These are phyloP conservation scores for Myrmecobius fasciatus DNA, from an alignment of 2,113 vertebrate genomes.

Conservation along the genomic window DNA sequence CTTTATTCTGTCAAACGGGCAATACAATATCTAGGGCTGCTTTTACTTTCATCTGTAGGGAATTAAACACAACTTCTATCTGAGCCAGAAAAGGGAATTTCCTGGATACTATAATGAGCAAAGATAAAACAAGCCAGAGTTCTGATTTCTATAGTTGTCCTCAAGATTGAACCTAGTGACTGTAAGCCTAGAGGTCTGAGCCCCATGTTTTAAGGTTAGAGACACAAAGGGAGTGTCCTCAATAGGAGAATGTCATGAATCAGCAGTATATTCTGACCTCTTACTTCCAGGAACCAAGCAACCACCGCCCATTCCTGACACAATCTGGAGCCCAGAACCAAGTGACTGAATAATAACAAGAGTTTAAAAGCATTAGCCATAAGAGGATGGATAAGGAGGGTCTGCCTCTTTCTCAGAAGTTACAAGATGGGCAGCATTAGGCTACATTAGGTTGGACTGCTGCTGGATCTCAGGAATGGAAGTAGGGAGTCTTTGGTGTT, in stretches of 20 bases:
- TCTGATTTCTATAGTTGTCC: background rate
- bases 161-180: background rate
- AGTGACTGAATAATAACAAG: background rate
- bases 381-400: background rate
- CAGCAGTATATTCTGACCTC: fast-evolving
- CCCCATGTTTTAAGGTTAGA: background rate
- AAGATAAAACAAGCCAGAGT: background rate
- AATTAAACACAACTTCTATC: background rate
- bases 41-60: background rate
- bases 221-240: background rate
- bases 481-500: background rate
- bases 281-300: background rate
- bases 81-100: background rate
- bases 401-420: background rate
- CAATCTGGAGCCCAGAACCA: fast-evolving
- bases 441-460: background rate
- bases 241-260: fast-evolving
- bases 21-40: background rate
- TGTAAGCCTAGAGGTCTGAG: background rate
- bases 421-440: background rate
- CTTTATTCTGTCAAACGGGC: background rate
- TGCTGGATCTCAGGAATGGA: background rate
- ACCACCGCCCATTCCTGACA: background rate
- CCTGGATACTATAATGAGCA: background rate
- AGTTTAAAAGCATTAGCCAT: background rate